phyloP scores from a whole-genome alignment of 23 tunicate species.

The Halocynthia aurantium region DNA sequence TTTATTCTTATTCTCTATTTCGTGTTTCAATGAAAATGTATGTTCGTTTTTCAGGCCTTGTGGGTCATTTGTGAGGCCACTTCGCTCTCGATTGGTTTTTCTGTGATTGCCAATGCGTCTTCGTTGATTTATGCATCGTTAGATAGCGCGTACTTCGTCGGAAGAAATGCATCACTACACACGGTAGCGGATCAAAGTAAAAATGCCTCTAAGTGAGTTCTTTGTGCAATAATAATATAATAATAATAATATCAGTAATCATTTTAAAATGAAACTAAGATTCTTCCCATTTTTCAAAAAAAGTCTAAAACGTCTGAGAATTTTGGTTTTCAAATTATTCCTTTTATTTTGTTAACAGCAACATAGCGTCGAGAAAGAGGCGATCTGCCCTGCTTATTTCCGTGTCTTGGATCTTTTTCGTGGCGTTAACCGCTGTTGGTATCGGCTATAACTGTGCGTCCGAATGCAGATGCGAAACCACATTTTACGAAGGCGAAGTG shows the following conservation, averaged over 20 bases:
- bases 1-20: neutral
- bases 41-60: neutral
- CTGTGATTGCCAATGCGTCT: slow-evolving; percentile 21
- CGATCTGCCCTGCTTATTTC: slow-evolving; percentile 9
- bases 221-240: no score
- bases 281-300: no score
- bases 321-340: no score
- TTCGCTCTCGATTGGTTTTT: slow-evolving; percentile 2
- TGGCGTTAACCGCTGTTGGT: neutral
- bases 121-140: slow-evolving; percentile 16
- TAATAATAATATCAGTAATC: no score
- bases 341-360: neutral
- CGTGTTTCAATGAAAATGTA: neutral
- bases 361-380: slow-evolving; percentile 4
- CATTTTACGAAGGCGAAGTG: slow-evolving; percentile 14
- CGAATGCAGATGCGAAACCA: slow-evolving; percentile 14
- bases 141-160: slow-evolving; percentile 10
- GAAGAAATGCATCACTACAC: neutral
- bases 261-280: no score
- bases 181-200: no score
- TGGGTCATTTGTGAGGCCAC: slow-evolving; percentile 22
- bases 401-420: slow-evolving; percentile 10
- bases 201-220: no score
- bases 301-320: no score
- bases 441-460: slow-evolving; percentile 13